phyloP scores from a whole-genome alignment of 1,140 invertebrate genomes.

The Drosophila pachea region DNA sequence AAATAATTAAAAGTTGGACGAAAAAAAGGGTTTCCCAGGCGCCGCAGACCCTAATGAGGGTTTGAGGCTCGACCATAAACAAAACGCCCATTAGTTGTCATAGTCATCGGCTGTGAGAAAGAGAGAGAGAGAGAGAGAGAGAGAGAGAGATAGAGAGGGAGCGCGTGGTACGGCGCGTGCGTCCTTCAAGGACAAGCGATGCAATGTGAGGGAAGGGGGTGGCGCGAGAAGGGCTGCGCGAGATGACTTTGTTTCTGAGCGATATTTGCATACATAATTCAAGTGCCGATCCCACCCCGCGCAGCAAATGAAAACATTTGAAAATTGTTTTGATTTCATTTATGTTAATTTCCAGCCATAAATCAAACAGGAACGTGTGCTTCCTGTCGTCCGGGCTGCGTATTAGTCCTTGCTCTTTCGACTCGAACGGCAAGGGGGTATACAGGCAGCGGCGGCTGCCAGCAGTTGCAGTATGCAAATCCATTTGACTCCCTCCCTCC shows the following conservation, averaged over 20 bases:
- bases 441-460: no score
- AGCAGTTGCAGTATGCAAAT: conserved; percentile 49
- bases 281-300: conserved; percentile 7
- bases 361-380: conserved; percentile 63
- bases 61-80: conserved; percentile 51
- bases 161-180: conserved; percentile 40
- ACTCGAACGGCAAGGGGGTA: conserved; percentile 46
- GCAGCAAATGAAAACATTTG: conserved; percentile 63
- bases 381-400: conserved; percentile 56
- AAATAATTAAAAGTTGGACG: conserved; percentile 58
- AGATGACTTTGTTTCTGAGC: conserved; percentile 62
- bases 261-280: conserved; percentile 63
- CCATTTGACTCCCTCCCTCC: not conserved
- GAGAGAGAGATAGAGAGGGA: no score
- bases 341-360: conserved; percentile 69
- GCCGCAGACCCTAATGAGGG: conserved; percentile 18
- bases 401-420: conserved; percentile 45
- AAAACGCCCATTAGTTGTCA: conserved; percentile 67
- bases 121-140: no score
- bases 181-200: conserved; percentile 65
- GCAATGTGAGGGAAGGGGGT: no score
- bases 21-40: conserved; percentile 10
- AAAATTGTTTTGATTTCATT: conserved; percentile 69
- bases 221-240: not conserved
- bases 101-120: conserved; percentile 35